Evolutionary conservation across 64 coral and sea anemone genomes (phyloP), one percentile per base, ranked within the genome.

Genomic region (Stichodactyla mertensii): DNA sequence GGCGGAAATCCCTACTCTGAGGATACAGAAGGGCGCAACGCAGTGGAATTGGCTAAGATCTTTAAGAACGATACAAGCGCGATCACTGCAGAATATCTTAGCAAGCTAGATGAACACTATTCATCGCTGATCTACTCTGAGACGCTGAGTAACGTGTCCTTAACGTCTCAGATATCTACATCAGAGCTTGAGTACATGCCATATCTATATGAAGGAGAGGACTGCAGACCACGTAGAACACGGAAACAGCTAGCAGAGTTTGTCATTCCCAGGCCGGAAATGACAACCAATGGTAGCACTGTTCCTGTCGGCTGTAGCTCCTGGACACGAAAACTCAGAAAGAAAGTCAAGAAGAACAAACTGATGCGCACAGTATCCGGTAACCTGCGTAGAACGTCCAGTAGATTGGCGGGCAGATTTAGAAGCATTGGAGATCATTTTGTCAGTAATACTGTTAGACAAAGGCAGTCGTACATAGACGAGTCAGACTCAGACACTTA

Each of bases 1-100:
- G 93, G 89, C 0, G 93, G 93, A 11, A 89, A 95, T 20, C 93
- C 89, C 4, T 92, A 95, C 78, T 55, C 77, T 78, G 15, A 79
- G 51, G 93, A 95, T 55, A 78, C 84, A 20, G 87, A 95, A 27
- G 93, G 90, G 1, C 16, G 78, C 14, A 95, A 84, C 53, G 93
- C 93, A 53, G 78, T 92, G 4, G 87, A 86, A n/a, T 89, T 92
- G 22, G 93, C 89, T 0, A 95, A 52, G 78, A 78, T 60, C 1
- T 95, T 92, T 83, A 77, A 95, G 20, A 20, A 83, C 1, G 93
- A 95, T 52, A 95, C 89, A 26, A 92, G 93, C 31, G 89, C 93
- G 6, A 78, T 92, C 55, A 92, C 93, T 27, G 89, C 89, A 5
- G 87, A 92, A 53, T 95, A 92, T 36, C 58, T 95, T 9, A 80